Base-by-base conservation (phyloP, 37 sponge, comb jelly and placozoan species). In the Axinella damicornis region DNA sequence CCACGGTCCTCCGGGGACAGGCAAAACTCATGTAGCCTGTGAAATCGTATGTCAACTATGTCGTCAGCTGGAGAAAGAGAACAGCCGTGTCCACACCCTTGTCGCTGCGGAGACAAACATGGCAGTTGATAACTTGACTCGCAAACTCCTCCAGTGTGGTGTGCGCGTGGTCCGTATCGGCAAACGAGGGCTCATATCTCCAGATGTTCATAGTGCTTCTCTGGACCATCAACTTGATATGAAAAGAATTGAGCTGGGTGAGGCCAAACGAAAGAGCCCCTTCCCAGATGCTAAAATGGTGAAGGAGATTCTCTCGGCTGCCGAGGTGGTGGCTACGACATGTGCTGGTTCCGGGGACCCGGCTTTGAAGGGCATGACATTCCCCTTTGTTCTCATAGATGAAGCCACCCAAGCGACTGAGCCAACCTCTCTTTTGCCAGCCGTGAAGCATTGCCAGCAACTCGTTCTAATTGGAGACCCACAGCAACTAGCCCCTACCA, bases 1-100 rank as follows among this genome's bases (percentile, higher is more conserved):
- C 28, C 91, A 94, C 56, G 95, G 95, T 56, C 95, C 95, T 59
- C 95, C 95, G 34, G 95, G 95, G 1, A 94, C 91, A 46, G 94
- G 94, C 33, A 94, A 94, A 69, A 94, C 94, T 34, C 67, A 71
- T 56, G 81, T 87, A 0, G 91, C 95, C 19, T 82, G 82, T 65
- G 85, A 87, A 67, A 94, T 94, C 65, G 78, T 88, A 1, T 57
- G 53, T 2, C 69, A 34, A 14, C 2, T 88, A 1, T 57, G 53
- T 2, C 69, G 46, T 24, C 2, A 82, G 30, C 79, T 53, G 15
- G 5, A 15, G 16, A 20, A n/a, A 21, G 21, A 80, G 1, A 79
- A 81, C 12, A 55, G 53, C 18, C 31, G 34, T 25, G 74, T 91
- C 30, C n/a, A n/a, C n/a, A n/a, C n/a, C n/a, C 82, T 94, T 54